Evolutionary conservation across 2,113 vertebrate species (phyloP).

Genomic region (Hydrochoerus hydrochaeris): DNA sequence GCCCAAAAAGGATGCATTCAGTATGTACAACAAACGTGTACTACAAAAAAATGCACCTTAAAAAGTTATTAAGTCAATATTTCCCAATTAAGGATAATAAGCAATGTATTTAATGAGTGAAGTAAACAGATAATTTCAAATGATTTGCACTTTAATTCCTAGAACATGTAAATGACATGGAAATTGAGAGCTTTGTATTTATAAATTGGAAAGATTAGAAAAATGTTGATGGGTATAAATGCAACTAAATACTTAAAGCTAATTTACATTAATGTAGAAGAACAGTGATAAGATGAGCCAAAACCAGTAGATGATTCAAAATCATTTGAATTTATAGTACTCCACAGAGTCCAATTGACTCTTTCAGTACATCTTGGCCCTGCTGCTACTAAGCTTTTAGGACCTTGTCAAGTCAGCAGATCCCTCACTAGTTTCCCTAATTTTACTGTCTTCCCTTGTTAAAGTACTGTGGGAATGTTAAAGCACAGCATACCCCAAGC

Average conservation of each 20-base stretch:
- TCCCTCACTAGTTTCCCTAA: neutral
- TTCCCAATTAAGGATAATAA: too few relatives aligned
- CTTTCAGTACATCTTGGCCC: neutral
- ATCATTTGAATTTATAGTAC: neutral
- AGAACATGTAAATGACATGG: neutral
- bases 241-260: slow-evolving; percentile 9
- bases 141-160: slow-evolving; percentile 35
- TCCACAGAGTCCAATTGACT: neutral
- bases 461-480: neutral
- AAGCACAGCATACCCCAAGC: neutral
- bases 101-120: neutral
- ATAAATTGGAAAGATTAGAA: slow-evolving; percentile 44
- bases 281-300: neutral
- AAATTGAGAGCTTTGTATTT: neutral
- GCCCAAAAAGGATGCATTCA: neutral
- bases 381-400: neutral
- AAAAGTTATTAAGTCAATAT: neutral
- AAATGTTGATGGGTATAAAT: slow-evolving; percentile 2
- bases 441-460: neutral
- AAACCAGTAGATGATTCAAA: neutral
- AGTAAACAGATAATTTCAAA: neutral
- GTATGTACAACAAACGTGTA: neutral
- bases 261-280: slow-evolving; percentile 16
- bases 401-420: neutral
- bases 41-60: neutral